Evolutionary conservation across 2,888 invertebrate genomes (phyloP).

Genomic region (Melieria omissa): DNA sequence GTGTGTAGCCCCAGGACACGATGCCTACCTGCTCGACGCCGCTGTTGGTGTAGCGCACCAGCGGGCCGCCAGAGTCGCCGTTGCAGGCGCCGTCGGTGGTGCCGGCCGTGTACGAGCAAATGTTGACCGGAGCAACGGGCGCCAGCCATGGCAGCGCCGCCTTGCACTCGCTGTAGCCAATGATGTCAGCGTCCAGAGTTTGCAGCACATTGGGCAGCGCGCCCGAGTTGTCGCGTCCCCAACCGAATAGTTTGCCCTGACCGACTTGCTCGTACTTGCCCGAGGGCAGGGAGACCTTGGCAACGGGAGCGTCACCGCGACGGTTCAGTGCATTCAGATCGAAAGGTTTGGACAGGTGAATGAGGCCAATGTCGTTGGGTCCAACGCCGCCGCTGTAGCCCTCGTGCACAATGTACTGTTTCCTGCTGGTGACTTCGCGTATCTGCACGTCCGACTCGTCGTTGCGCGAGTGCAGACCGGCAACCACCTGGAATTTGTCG

Average conservation of each 20-base stretch:
- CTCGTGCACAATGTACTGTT: slow-evolving; percentile 55
- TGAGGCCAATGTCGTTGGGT: slow-evolving; percentile 70
- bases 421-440: slow-evolving; percentile 46
- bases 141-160: slow-evolving; percentile 46
- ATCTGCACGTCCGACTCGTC: slow-evolving; percentile 50
- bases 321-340: slow-evolving; percentile 52
- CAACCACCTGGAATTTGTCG: slow-evolving; percentile 54
- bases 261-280: slow-evolving; percentile 44
- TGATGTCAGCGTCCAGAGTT: slow-evolving; percentile 51
- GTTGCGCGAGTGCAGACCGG: slow-evolving; percentile 62
- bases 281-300: slow-evolving; percentile 47
- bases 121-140: slow-evolving; percentile 48
- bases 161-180: slow-evolving; percentile 48
- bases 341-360: slow-evolving; percentile 57
- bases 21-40: slow-evolving; percentile 61
- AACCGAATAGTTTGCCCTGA: slow-evolving; percentile 54
- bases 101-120: slow-evolving; percentile 57
- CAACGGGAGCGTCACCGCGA: slow-evolving; percentile 51
- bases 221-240: slow-evolving; percentile 58
- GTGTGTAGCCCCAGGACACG: slow-evolving; percentile 69
- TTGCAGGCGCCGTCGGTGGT: slow-evolving; percentile 66
- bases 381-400: slow-evolving; percentile 62
- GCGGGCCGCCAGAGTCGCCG: slow-evolving; percentile 64
- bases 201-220: slow-evolving; percentile 52
- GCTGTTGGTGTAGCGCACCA: slow-evolving; percentile 45